A percentile compares a stretch with the other conserved stretches of the same genome.
phyloP scores from a whole-genome alignment of 2,797 vertebrate species.

The Premnoplex brunnescens region DNA sequence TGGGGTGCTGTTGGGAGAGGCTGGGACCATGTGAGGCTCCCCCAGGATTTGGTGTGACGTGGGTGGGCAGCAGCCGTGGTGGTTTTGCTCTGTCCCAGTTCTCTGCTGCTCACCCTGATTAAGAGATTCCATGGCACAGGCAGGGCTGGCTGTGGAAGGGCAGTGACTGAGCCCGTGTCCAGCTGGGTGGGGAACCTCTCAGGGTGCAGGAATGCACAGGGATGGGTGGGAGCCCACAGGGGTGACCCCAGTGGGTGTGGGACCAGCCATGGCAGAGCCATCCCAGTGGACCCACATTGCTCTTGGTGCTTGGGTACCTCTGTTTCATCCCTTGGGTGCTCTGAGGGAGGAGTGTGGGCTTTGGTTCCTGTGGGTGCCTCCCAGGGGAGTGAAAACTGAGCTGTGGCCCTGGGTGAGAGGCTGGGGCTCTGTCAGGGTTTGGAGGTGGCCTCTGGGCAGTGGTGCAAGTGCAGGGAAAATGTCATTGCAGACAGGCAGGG shows the following conservation, averaged over 20 bases:
- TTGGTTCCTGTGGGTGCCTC: neutral
- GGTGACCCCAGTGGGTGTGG: neutral
- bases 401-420: neutral
- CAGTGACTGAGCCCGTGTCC: neutral
- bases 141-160: no score
- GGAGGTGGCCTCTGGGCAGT: neutral
- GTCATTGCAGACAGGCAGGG: neutral
- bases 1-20: neutral
- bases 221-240: neutral
- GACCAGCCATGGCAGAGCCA: neutral
- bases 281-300: neutral
- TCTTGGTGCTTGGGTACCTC: neutral
- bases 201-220: neutral
- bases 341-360: neutral
- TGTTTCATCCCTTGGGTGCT: neutral
- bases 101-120: neutral
- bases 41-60: fast-evolving
- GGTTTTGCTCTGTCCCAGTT: neutral
- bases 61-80: neutral
- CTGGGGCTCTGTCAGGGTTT: neutral
- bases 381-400: neutral
- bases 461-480: neutral
- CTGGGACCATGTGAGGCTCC: neutral
- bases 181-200: neutral
- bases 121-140: no score